Evolutionary conservation across 2,888 invertebrate species (phyloP).

Genomic region (Podabrus alpinus): DNA sequence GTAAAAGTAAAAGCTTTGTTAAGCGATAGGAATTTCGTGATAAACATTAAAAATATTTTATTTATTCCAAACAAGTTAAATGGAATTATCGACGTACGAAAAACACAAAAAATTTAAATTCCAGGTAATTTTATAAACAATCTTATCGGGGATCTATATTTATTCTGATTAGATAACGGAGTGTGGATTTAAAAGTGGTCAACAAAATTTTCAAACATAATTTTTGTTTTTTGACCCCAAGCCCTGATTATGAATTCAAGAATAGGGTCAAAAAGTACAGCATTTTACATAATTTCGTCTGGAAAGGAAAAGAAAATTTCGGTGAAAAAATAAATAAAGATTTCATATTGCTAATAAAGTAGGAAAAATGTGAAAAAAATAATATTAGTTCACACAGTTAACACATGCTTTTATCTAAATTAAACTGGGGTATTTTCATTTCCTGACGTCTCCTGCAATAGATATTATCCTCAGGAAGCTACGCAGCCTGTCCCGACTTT

Average conservation of each 20-base stretch:
- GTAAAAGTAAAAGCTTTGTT: slow-evolving; percentile 19
- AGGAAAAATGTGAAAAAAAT: slow-evolving; percentile 25
- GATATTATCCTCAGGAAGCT: slow-evolving; percentile 57
- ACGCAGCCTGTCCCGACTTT: slow-evolving; percentile 38
- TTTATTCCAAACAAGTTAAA: background rate
- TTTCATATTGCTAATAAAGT: background rate
- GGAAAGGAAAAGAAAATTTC: background rate
- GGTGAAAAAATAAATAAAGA: background rate
- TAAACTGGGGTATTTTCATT: slow-evolving; percentile 63
- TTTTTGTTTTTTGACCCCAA: background rate
- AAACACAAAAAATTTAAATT: background rate
- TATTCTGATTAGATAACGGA: background rate
- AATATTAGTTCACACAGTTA: slow-evolving; percentile 40
- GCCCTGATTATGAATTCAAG: background rate
- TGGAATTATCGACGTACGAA: no score
- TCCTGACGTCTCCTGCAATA: slow-evolving; percentile 55
- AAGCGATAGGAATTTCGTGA: background rate
- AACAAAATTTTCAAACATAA: background rate
- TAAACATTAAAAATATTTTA: slow-evolving; percentile 1
- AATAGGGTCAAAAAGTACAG: background rate
- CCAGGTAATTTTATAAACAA: background rate
- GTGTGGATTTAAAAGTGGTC: background rate
- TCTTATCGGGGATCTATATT: background rate
- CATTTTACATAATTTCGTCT: background rate
- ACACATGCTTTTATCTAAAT: slow-evolving; percentile 64